Base-by-base conservation (phyloP, 2,888 invertebrate genomes). In the Lasioglossum zephyrum region DNA sequence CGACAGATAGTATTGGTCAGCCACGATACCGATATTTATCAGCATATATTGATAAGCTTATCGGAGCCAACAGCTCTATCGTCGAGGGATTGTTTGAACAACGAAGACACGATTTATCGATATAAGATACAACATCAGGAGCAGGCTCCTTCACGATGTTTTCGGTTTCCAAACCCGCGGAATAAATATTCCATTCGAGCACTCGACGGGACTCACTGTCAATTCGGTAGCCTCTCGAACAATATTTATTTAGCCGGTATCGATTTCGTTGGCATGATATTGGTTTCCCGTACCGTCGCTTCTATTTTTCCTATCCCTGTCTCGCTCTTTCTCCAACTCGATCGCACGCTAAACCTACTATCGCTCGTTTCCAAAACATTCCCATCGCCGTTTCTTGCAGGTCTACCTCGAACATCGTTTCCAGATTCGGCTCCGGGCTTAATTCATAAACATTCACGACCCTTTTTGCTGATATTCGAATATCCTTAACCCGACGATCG, bases 211-310 rank as follows among this genome's bases (percentile, higher is more conserved):
- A 82, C 82, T 77, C 85, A 80, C 87, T 87, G 85, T 87, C 89
- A 88, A 88, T 88, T 87, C 87, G 82, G 81, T 74, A 84, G 88
- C 63, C 89, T 72, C 83, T 82, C 90, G 80, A 89, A 89, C 85
- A 90, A 90, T 90, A 90, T 90, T 90, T 90, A 87, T 90, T 90
- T 89, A 89, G 88, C 70, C 85, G 70, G 76, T 87, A 90, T 90
- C 89, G 90, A 90, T 90, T 89, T 84, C 80, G 82, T 85, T 87
- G 88, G 84, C 87, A 90, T 77, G 86, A 90, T 90, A 89, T 90
- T 89, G 89, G 87, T 88, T 90, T 88, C 81, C 82, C 81, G 80
- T 75, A n/a, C 44, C 53, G 69, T 79, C 74, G 85, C 78, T 73
- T 78, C 83, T 80, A 86, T 89, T 82, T 83, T 74, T 49, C 72